Conservation (phyloP, 2,888 invertebrate species). For the Acanthococcus lagerstroemiae region DNA sequence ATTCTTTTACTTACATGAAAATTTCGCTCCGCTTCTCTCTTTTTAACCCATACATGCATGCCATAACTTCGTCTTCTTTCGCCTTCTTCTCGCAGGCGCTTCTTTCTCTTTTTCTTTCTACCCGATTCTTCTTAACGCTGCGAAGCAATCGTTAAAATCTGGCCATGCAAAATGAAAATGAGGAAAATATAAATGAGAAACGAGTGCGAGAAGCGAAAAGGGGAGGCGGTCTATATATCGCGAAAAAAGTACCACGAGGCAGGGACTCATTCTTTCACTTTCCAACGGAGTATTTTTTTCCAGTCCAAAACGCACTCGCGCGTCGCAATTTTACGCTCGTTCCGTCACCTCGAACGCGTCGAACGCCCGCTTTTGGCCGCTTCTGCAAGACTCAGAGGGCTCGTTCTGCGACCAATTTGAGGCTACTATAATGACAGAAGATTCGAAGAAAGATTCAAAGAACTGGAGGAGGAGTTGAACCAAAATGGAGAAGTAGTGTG, state of each 20-base stretch:
- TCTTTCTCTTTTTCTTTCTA: slow-evolving; percentile 22
- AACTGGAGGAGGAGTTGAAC: no score
- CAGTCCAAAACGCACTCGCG: neutral
- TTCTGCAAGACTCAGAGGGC: no score
- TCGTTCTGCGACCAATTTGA: no score
- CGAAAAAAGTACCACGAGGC: slow-evolving; percentile 30
- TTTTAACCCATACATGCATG: slow-evolving; percentile 1
- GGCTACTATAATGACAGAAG: no score
- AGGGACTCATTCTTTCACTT: slow-evolving; percentile 28
- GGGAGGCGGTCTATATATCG: slow-evolving; percentile 24
- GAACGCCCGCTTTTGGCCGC: no score
- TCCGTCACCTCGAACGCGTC: no score
- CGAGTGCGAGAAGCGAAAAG: slow-evolving; percentile 32
- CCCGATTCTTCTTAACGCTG: slow-evolving; percentile 24
- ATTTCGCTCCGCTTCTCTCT: slow-evolving; percentile 4
- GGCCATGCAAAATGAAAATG: slow-evolving; percentile 38
- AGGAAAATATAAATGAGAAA: slow-evolving; percentile 38
- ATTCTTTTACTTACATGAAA: slow-evolving; percentile 35
- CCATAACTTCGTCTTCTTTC: slow-evolving; percentile 21
- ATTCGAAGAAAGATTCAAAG: no score
- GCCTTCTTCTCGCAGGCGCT: slow-evolving; percentile 18
- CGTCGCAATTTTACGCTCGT: no score
- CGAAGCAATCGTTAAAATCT: slow-evolving; percentile 37
- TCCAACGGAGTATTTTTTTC: slow-evolving; percentile 19
- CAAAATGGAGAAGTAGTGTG: no score